Evolutionary conservation across 2,113 vertebrate genomes (phyloP).

Genomic region (Chamaea fasciata): DNA sequence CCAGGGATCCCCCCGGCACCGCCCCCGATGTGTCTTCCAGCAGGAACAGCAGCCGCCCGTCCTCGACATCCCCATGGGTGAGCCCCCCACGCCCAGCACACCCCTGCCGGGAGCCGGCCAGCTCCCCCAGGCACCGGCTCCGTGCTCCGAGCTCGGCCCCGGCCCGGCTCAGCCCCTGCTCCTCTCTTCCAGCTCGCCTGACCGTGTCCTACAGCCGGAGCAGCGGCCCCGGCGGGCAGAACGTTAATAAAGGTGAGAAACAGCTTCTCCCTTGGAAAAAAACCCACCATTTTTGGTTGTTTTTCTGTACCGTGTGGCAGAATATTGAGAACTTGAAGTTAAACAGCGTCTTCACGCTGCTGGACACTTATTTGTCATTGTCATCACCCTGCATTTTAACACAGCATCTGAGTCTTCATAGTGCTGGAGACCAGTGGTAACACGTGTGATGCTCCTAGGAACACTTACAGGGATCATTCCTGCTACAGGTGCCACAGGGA

Average conservation of each 20-base stretch:
- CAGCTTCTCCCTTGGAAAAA: not conserved
- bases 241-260: slow-evolving; percentile 91
- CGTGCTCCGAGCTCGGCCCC: not conserved
- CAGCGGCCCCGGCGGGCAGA: slow-evolving; percentile 91
- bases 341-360: not conserved
- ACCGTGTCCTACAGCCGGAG: slow-evolving; percentile 86
- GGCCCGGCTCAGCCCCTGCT: not conserved
- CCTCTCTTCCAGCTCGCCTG: slow-evolving; percentile 78
- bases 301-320: not conserved
- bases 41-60: not conserved
- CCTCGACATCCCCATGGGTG: slow-evolving; percentile 71
- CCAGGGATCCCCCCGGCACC: not conserved
- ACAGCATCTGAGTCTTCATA: not conserved
- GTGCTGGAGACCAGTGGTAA: not conserved
- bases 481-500: not conserved
- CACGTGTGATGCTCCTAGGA: not conserved
- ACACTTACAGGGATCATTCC: not conserved
- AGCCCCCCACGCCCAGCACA: not conserved
- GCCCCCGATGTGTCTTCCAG: slow-evolving; percentile 35
- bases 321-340: not conserved
- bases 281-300: rapidly evolving
- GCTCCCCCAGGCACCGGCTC: no score
- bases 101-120: not conserved
- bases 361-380: not conserved
- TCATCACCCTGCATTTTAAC: not conserved